Percentiles rank a stretch among this genome's conserved stretches.
Conservation (phyloP, 2,113 vertebrate genomes). For the Osmerus eperlanus region DNA sequence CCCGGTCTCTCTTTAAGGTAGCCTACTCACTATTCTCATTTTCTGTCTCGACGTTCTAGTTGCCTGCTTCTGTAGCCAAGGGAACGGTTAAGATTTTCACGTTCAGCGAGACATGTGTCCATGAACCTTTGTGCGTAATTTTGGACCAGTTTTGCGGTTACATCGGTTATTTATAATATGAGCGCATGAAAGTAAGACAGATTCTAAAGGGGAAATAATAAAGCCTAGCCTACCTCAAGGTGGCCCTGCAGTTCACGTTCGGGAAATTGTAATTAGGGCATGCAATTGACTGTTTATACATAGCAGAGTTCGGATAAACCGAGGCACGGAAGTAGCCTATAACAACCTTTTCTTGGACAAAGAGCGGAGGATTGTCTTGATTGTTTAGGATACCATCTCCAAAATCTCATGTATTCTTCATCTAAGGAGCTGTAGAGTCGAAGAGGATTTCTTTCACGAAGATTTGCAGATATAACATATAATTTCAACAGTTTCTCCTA, state of each 20-base stretch:
- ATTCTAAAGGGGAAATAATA: not conserved
- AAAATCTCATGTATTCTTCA: constrained; percentile 5
- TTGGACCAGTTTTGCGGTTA: not conserved
- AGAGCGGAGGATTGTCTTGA: constrained; percentile 32
- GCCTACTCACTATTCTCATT: too few species aligned
- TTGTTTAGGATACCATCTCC: not conserved
- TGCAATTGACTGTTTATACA: constrained; percentile 33
- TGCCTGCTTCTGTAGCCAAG: not conserved
- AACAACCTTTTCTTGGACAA: constrained; percentile 35
- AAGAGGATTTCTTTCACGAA: not conserved
- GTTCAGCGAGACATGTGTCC: constrained; percentile 55
- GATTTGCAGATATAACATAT: not conserved
- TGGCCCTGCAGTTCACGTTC: constrained; percentile 24
- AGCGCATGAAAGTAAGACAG: constrained; percentile 11
- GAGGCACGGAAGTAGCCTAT: constrained; percentile 33
- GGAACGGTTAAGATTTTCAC: not conserved
- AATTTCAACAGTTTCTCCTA: not conserved
- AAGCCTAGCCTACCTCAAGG: constrained; percentile 7
- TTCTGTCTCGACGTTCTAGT: too few species aligned
- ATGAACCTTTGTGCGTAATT: constrained; percentile 35
- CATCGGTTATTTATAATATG: constrained; percentile 13
- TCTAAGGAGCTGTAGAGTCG: not conserved
- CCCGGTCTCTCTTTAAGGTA: too few species aligned
- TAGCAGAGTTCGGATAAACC: constrained; percentile 38
- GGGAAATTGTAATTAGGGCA: constrained; percentile 46